These are phyloP conservation scores for Cherax quadricarinatus DNA, from an alignment of 1,140 invertebrate species.

Conservation along the genomic window DNA sequence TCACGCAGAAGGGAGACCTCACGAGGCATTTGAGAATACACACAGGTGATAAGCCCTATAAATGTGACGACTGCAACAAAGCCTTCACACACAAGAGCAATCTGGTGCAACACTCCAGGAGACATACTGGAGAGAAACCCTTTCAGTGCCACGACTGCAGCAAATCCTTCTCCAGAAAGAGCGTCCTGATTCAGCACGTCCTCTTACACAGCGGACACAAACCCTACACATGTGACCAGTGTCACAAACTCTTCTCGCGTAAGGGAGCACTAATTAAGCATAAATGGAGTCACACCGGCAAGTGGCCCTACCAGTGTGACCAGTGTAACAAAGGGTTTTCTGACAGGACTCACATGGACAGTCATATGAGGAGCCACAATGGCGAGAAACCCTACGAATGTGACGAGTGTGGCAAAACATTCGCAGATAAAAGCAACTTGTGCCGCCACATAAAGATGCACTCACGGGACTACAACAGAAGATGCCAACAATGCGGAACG, in stretches of 20 bases:
- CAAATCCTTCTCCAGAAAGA: background rate
- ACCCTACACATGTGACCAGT: background rate
- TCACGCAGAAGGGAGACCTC: background rate
- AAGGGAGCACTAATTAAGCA: background rate
- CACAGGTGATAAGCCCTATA: background rate
- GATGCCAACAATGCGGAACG: background rate
- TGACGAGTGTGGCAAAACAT: background rate
- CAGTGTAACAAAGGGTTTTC: background rate
- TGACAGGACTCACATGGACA: background rate
- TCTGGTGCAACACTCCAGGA: background rate
- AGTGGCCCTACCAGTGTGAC: background rate
- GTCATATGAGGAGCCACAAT: conserved; percentile 4
- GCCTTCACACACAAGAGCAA: background rate
- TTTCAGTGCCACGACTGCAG: background rate
- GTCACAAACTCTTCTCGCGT: background rate
- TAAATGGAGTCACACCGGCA: background rate
- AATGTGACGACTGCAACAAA: background rate
- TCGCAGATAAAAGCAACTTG: conserved; percentile 7
- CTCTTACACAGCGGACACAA: background rate
- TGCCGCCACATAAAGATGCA: background rate
- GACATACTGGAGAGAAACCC: background rate
- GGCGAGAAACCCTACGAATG: background rate
- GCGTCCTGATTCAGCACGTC: background rate
- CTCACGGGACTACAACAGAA: background rate
- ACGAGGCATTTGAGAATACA: background rate